These are phyloP conservation scores for Zygogramma bicolorata DNA, from an alignment of 2,888 invertebrate species.

Conservation along the genomic window DNA sequence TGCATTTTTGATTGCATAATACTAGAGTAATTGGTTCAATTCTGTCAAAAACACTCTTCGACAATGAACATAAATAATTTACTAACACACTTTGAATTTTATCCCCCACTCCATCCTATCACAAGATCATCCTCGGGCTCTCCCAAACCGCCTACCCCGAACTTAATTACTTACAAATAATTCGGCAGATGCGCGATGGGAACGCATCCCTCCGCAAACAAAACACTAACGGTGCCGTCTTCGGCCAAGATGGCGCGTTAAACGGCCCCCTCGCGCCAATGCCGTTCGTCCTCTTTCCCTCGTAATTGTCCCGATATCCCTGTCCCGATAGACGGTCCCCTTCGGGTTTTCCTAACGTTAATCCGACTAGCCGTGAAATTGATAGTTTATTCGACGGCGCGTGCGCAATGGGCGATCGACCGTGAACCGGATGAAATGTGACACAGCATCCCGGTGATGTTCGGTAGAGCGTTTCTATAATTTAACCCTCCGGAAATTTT, in stretches of 20 bases:
- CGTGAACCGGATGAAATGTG: conserved; percentile 26
- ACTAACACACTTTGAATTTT: too few species aligned
- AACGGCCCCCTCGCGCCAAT: conserved; percentile 46
- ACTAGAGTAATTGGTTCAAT: too few species aligned
- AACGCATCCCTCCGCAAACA: conserved; percentile 29
- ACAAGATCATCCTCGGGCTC: too few species aligned
- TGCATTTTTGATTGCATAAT: too few species aligned
- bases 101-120: too few species aligned
- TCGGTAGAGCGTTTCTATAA: too few species aligned
- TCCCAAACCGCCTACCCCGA: neutral
- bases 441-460: neutral
- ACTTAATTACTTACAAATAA: conserved; percentile 20
- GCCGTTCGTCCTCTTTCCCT: conserved; percentile 39
- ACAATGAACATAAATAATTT: too few species aligned
- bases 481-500: too few species aligned
- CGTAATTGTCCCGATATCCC: conserved; percentile 36
- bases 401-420: conserved; percentile 42
- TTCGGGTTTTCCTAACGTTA: conserved; percentile 31
- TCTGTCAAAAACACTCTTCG: too few species aligned
- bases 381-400: conserved; percentile 48
- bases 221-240: conserved; percentile 29
- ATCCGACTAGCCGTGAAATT: conserved; percentile 55
- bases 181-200: conserved; percentile 16
- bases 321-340: conserved; percentile 29
- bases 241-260: conserved; percentile 45